phyloP scores from a whole-genome alignment of 2,797 vertebrate species.

The Huso huso region DNA sequence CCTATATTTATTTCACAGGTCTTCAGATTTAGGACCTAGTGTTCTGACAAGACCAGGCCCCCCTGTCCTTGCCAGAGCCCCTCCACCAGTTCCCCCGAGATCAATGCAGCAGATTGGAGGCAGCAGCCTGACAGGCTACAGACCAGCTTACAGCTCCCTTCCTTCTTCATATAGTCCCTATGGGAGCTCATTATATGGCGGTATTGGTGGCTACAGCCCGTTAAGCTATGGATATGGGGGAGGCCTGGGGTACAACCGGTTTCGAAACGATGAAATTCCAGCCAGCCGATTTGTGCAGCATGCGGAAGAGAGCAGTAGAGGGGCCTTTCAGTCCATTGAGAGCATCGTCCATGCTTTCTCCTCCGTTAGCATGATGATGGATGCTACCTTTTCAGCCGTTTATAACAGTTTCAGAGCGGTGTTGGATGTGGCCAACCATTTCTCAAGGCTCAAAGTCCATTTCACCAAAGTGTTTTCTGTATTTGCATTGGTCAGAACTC shows the following conservation, averaged over 20 bases:
- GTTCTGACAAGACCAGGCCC: slow-evolving; percentile 56
- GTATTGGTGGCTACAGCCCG: slow-evolving; percentile 60
- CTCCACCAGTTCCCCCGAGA: slow-evolving; percentile 77
- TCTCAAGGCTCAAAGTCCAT: slow-evolving; percentile 85
- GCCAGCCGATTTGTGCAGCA: slow-evolving; percentile 92
- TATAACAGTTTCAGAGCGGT: slow-evolving; percentile 96
- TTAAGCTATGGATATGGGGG: slow-evolving; percentile 67
- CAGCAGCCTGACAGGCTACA: slow-evolving; percentile 55
- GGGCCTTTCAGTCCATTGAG: slow-evolving; percentile 94
- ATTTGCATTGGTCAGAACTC: slow-evolving; percentile 86
- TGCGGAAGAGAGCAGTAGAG: slow-evolving; percentile 92
- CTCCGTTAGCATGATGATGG: slow-evolving; percentile 97
- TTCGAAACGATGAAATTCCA: slow-evolving; percentile 64
- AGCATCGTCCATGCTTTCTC: slow-evolving; percentile 96
- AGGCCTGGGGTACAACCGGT: slow-evolving; percentile 72
- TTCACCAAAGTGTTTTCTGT: slow-evolving; percentile 91
- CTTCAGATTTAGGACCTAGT: slow-evolving; percentile 64
- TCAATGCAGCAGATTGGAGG: slow-evolving; percentile 58
- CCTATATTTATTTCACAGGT: slow-evolving; percentile 49
- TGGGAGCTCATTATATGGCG: slow-evolving; percentile 74
- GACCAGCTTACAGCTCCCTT: slow-evolving; percentile 74
- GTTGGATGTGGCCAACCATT: slow-evolving; percentile 92
- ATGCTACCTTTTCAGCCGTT: slow-evolving; percentile 92
- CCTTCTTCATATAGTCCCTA: slow-evolving; percentile 75
- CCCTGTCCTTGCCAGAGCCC: slow-evolving; percentile 62